A percentile compares a stretch with the other conserved stretches of the same genome.
These are phyloP conservation scores for Sceloporus undulatus DNA, from an alignment of 2,113 vertebrate genomes.

Conservation along the genomic window DNA sequence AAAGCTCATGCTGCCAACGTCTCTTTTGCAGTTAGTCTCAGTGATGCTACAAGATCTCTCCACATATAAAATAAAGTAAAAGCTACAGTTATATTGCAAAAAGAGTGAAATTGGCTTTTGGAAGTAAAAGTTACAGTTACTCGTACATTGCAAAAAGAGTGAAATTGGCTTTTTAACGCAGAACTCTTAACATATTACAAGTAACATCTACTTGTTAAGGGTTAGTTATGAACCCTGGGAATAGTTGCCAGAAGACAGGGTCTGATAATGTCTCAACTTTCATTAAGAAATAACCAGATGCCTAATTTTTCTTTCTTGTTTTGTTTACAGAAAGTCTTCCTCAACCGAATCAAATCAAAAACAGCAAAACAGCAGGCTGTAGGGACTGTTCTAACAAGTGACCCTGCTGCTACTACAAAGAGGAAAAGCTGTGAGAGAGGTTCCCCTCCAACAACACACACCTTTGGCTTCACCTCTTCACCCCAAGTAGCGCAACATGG, in stretches of 20 bases:
- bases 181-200: too few species aligned
- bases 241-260: neutral
- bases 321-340: neutral
- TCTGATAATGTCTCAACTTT: too few species aligned
- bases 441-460: neutral
- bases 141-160: too few species aligned
- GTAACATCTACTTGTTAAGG: too few species aligned
- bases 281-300: neutral
- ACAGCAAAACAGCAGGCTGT: neutral
- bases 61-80: too few species aligned
- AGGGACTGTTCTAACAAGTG: neutral
- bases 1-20: too few species aligned
- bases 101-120: too few species aligned
- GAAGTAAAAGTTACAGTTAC: too few species aligned
- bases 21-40: too few species aligned
- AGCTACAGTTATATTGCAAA: too few species aligned
- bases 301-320: neutral
- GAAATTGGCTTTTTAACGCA: too few species aligned
- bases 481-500: neutral
- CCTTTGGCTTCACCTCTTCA: neutral
- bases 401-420: neutral
- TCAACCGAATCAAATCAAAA: neutral
- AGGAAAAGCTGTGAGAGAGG: neutral
- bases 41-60: too few species aligned
- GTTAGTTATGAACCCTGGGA: neutral